Evolutionary conservation across 2,888 invertebrate genomes (phyloP), one percentile per base, ranked within the genome.

Genomic region (Melanophora roralis): DNA sequence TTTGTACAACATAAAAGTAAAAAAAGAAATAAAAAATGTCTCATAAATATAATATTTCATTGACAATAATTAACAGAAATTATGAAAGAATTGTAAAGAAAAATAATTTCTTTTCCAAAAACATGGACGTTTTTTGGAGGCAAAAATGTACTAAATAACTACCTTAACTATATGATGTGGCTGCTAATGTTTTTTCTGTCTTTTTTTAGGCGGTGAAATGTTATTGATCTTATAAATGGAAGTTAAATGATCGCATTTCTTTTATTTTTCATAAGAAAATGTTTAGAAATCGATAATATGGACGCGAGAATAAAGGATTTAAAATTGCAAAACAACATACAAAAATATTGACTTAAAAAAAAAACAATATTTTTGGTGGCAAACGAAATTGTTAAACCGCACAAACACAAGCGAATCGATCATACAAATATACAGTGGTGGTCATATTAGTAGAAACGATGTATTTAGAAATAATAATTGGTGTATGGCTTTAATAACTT

Each of bases 191-290:
- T 32, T 5, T 19, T 53, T 23, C 34, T 12, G 36, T n/a, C 16
- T 53, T 8, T 3, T 14, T 16, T 16, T 9, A 57, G 62, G 81
- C 81, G 81, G 81, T 81, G 67, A 60, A 69, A 75, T 78, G 55
- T 78, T 74, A 78, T 81, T 81, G 81, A 81, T 81, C 81, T 81
- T 75, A 32, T 34, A 67, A 67, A 72, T 21, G 77, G 65, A 74
- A 69, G 64, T 59, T 62, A 62, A 75, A 67, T 67, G 75, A 75
- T 67, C 57, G 76, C 68, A 73, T 73, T 68, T 72, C 0, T 36
- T 23, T 14, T n/a, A n/a, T 27, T 27, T 27, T 27, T 6, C 27
- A 27, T 69, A 69, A 12, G 32, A 45, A 60, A 43, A 59, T n/a
- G 38, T 49, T 43, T 40, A 51, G 51, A 59, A 59, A 12, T 67